Evolutionary conservation across 2,113 vertebrate species (phyloP).

Genomic region (Carassius auratus): DNA sequence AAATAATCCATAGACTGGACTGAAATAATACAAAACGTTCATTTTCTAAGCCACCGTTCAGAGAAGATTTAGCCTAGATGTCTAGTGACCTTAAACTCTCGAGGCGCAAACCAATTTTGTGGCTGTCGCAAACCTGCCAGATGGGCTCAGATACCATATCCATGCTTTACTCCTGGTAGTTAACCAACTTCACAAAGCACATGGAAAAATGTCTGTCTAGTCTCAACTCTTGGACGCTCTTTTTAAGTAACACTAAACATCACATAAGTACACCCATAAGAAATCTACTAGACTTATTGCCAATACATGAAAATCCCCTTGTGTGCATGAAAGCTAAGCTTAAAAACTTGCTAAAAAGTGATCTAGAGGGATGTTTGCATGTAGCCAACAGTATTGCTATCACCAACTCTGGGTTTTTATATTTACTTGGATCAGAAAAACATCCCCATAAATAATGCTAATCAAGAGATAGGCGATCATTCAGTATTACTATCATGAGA

Average conservation of each 20-base stretch:
- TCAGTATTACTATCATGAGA: conserved; percentile 4
- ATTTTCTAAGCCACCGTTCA: neutral
- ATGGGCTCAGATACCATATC: conserved; percentile 4
- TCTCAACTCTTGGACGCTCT: neutral
- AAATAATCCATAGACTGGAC: neutral
- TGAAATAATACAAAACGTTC: neutral
- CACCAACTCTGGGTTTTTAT: neutral
- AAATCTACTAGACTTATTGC: neutral
- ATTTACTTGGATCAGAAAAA: neutral
- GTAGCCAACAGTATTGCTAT: neutral
- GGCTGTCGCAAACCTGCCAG: conserved; percentile 3
- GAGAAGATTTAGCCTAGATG: neutral
- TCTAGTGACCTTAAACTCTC: conserved; percentile 6
- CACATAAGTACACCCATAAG: neutral
- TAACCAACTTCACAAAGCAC: neutral
- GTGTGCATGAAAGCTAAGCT: neutral
- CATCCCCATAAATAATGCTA: neutral
- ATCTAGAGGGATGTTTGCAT: neutral
- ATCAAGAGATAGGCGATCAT: neutral
- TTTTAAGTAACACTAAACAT: neutral
- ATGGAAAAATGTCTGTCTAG: neutral
- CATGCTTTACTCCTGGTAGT: conserved; percentile 17
- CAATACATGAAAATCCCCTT: neutral
- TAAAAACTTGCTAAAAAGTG: neutral
- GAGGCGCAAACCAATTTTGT: neutral